Base-by-base conservation (phyloP, 30 jellyfish, hydroid and myxozoan species). In the Aurelia sp. region DNA sequence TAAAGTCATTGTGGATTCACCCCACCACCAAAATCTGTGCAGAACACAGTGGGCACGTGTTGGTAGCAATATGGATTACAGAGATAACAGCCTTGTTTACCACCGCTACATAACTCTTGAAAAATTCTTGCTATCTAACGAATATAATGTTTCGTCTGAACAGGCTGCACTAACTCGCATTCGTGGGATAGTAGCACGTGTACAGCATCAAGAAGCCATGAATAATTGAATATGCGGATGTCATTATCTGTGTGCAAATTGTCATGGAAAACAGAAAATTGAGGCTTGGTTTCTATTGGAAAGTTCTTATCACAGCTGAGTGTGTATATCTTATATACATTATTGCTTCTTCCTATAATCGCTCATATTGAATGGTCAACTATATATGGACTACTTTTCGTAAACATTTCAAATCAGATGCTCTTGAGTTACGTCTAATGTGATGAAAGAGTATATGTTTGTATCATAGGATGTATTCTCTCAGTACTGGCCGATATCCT, bases 101-200 rank as follows among this genome's bases (percentile, higher is more conserved):
- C 10, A 3, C 50, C 10, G 50, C 4, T 37, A 66, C 77, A 15
- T 4, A 66, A 66, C 64, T 21, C 20, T 3, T 7, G 10, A 48
- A 13, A 31, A 4, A n/a, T 4, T 62, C 17, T n/a, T 58, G 87
- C 22, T 20, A 57, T 59, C 12, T 41, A 11, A 15, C 12, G 67
- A 15, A 15, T 3, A 21, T 59, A 59, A 30, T 33, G 37, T 33
- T 16, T 13, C 37, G 20, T 4, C 60, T 41, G 61, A 70, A 58
- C 78, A 94, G 99, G 88, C 94, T 27, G 97, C 99, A 2, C 61
- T 94, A 78, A 73, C 88, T 73, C 97, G 99, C 53, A 94, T 94
- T 59, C 96, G 99, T 13, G 97, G 94, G 31, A 94, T 94, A 13
- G 93, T 94, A 69, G 86, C 94, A 35, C 99, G 99, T 65, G 96